Base-by-base conservation (phyloP, 2,888 invertebrate species). In the Limnephilus marmoratus region DNA sequence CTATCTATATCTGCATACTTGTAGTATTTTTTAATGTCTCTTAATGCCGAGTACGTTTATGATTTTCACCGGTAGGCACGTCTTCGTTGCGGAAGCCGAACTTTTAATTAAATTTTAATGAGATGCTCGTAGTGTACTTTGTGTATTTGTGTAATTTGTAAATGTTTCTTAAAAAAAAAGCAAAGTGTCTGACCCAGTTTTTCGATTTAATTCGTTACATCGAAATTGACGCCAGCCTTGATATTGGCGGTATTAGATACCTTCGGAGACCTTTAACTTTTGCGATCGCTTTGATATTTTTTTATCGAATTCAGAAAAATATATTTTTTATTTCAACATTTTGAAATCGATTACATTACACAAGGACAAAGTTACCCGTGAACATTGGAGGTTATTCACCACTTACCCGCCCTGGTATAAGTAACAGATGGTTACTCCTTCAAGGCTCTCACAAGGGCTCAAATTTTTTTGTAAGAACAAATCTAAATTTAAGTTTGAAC, bases 51-150 rank as follows among this genome's bases (percentile, higher is more conserved):
- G 49, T 12, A n/a, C n/a, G 41, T 86, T 45, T 49, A 45, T 86
- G n/a, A n/a, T 86, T 86, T 86, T 41, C 24, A 18, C 29, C 45
- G 24, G 37, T 86, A 45, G 86, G 86, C 86, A 86, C 49, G n/a
- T 86, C 13, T 45, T 83, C 83, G 41, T 15, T 18, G 45, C n/a
- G 86, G 86, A 24, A 86, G n/a, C 45, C 24, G 24, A 86, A 86
- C 86, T 86, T 86, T 68, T 86, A 86, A 86, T 86, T 86, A 86
- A 86, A 86, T 86, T 86, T 86, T 45, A 86, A 86, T 86, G 86
- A 86, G 86, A 49, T 85, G 49, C 15, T 86, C n/a, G 41, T 86
- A 45, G 45, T 86, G 37, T 45, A 11, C 37, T n/a, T 86, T 45
- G n/a, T 86, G n/a, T 34, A 83, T 83, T 83, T 83, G n/a, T 68